Conservation (phyloP, 92 coral and sea anemone genomes). For the Plumapathes pennacea region DNA sequence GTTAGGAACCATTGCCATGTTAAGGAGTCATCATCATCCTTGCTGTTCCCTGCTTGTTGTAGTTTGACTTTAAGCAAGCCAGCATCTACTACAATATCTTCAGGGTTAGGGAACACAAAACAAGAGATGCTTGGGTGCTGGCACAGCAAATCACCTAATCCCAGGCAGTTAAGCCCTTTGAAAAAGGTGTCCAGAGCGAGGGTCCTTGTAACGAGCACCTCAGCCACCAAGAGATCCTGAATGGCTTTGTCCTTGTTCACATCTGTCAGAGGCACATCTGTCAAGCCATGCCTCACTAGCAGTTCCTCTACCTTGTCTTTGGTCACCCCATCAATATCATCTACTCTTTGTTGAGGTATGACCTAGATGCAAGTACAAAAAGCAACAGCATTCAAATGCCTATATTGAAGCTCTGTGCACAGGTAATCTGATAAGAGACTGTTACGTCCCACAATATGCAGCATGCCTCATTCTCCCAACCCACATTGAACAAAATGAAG, state of each 20-base stretch:
- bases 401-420: conserved; percentile 5
- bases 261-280: conserved; percentile 49
- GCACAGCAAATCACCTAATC: conserved; percentile 59
- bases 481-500: no score
- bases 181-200: conserved; percentile 54
- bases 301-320: conserved; percentile 55
- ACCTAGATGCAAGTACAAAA: not conserved
- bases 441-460: not conserved
- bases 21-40: conserved; percentile 10
- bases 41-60: conserved; percentile 7
- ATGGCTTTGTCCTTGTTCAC: conserved; percentile 51
- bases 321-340: conserved; percentile 10
- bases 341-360: not conserved
- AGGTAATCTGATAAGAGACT: not conserved
- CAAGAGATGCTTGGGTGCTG: conserved; percentile 21
- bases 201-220: conserved; percentile 51
- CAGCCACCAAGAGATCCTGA: conserved; percentile 54
- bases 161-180: conserved; percentile 46
- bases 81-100: conserved; percentile 25
- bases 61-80: conserved; percentile 27
- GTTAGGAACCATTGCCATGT: conserved; percentile 37
- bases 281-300: conserved; percentile 55
- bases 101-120: conserved; percentile 39
- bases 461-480: no score
- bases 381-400: not conserved